Percentiles rank a stretch among this genome's conserved stretches.
phyloP scores from a whole-genome alignment of 2,888 invertebrate species.

The Asteroscopus sphinx region DNA sequence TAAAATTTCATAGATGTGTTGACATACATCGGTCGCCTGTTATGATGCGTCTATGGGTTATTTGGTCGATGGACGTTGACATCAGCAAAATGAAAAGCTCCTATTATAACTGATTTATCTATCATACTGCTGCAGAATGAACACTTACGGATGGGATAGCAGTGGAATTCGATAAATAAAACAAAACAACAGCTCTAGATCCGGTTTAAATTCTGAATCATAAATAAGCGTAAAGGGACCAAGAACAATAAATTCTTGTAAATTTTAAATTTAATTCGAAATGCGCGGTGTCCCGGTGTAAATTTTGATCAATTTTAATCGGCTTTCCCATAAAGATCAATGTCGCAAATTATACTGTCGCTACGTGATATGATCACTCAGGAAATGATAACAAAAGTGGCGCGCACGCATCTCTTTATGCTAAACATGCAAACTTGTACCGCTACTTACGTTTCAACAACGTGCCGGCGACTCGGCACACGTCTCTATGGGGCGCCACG shows the following conservation, averaged over 20 bases:
- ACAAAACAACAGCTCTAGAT: conserved; percentile 2
- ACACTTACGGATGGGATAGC: conserved; percentile 24
- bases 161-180: conserved; percentile 25
- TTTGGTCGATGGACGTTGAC: too few relatives aligned
- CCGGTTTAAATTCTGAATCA: conserved; percentile 4
- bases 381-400: conserved; percentile 83
- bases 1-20: too few relatives aligned
- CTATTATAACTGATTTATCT: conserved; percentile 15
- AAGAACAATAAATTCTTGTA: too few relatives aligned
- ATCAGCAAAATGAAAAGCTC: background rate
- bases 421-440: conserved; percentile 67
- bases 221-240: background rate
- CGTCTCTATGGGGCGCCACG: conserved; percentile 75
- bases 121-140: conserved; percentile 21
- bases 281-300: conserved; percentile 1
- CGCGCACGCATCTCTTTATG: conserved; percentile 57
- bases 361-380: conserved; percentile 69
- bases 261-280: background rate
- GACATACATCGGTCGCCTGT: too few relatives aligned
- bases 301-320: background rate
- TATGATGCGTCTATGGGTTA: too few relatives aligned
- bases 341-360: conserved; percentile 26
- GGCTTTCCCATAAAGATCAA: conserved; percentile 1
- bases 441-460: conserved; percentile 82
- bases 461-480: conserved; percentile 77